A percentile compares a stretch with the other conserved stretches of the same genome.
Evolutionary conservation across 1,140 invertebrate species (phyloP).

Genomic region (Acyrthosiphon pisum): DNA sequence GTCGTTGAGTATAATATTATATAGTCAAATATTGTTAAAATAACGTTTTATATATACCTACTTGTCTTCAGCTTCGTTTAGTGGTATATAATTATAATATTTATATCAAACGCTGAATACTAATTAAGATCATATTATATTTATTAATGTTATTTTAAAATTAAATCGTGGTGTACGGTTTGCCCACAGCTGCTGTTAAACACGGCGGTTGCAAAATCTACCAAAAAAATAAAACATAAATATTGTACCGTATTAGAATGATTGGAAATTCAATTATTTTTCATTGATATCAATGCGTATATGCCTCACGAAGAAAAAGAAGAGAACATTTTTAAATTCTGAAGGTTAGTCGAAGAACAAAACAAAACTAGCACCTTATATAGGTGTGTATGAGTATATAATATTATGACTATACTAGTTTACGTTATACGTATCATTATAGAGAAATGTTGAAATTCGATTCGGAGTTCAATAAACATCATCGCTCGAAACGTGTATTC

Average conservation of each 20-base stretch:
- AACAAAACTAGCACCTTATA: background rate
- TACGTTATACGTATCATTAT: background rate
- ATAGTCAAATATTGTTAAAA: background rate
- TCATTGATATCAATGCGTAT: background rate
- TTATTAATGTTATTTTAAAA: background rate
- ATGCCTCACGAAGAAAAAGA: background rate
- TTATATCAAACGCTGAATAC: background rate
- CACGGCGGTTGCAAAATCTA: background rate
- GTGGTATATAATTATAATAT: background rate
- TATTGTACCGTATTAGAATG: background rate
- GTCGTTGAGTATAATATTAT: background rate
- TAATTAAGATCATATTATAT: background rate
- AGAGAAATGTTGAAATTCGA: conserved; percentile 1
- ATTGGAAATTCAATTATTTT: background rate
- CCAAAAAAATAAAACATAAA: background rate
- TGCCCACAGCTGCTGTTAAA: background rate
- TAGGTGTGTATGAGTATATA: background rate
- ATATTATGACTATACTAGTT: background rate
- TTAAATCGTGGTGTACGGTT: background rate
- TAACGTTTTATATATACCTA: background rate
- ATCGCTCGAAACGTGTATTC: background rate
- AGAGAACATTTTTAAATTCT: too few relatives aligned
- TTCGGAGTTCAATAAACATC: background rate
- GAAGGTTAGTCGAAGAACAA: background rate
- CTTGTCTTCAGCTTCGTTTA: background rate